Base-by-base conservation (phyloP, 2,113 vertebrate genomes). In the Clarias batrachus region DNA sequence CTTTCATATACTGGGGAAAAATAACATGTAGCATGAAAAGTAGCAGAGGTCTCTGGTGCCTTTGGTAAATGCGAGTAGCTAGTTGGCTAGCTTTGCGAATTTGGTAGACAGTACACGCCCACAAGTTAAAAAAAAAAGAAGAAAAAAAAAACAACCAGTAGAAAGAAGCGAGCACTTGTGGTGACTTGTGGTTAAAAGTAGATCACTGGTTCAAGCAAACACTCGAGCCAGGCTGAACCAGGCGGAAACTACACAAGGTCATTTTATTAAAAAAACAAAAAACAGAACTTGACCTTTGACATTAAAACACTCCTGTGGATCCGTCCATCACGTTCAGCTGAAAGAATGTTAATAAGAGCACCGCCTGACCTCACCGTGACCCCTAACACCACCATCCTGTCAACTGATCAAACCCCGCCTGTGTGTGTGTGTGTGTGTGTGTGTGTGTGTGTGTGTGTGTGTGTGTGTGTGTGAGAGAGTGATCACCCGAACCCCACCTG, bases 381-480 rank as follows among this genome's bases (percentile, higher is more conserved):
- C 80, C 87, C 82, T 21, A 73, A 80, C 73, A 63, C 71, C 27
- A 59, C 25, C 0, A 48, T 54, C 77, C 66, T 63, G 62, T 25
- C 62, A 23, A 10, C 25, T 87, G 82, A 84, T 84, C 65, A 62
- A 66, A 85, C 16, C 16, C 9, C 1, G 70, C 21, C 16, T 73
- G 9, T 23, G 70, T 41, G 70, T 16, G 13, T 48, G 71, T 48
- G 37, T 23, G 10, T 3, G 7, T 65, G 62, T 66, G 4, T 62
- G 60, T 5, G 65, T 68, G 65, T 68, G 65, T 65, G 66, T 68
- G 66, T 68, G 70, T 52, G 71, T 74, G 71, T 74, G 71, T 74
- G 71, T 70, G 66, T 16, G 66, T 70, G 66, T 70, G 68, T 8
- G 73, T 16, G 30, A 33, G 30, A 33, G 30, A 33, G 30, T 33